Evolutionary conservation across 1,140 invertebrate species (phyloP).

Genomic region (Pygmarrhopalites habei): DNA sequence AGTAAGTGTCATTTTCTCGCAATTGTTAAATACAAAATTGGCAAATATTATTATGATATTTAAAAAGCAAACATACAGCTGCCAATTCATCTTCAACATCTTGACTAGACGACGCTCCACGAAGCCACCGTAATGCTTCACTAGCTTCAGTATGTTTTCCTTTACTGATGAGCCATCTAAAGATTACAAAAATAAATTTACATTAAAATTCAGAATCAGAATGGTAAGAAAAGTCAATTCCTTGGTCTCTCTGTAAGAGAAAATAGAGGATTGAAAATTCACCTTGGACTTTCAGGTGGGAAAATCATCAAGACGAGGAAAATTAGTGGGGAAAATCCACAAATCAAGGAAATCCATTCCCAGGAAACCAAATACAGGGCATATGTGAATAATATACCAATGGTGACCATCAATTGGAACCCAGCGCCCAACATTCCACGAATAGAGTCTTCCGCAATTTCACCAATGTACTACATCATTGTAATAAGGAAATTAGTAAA

Average conservation of each 20-base stretch:
- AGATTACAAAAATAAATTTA: too few relatives aligned
- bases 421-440: slow-evolving; percentile 56
- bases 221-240: too few relatives aligned
- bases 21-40: background rate
- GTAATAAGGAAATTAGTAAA: too few relatives aligned
- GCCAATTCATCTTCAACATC: slow-evolving; percentile 49
- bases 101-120: slow-evolving; percentile 50
- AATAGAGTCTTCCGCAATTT: slow-evolving; percentile 56
- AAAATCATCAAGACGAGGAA: slow-evolving; percentile 59
- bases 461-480: slow-evolving; percentile 58
- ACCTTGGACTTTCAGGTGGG: slow-evolving; percentile 78
- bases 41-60: slow-evolving; percentile 38
- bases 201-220: too few relatives aligned
- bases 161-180: slow-evolving; percentile 58
- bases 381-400: slow-evolving; percentile 58
- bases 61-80: slow-evolving; percentile 40
- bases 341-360: slow-evolving; percentile 57
- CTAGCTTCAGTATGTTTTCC: slow-evolving; percentile 50
- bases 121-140: slow-evolving; percentile 52
- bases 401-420: slow-evolving; percentile 58
- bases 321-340: slow-evolving; percentile 57
- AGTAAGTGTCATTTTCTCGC: background rate
- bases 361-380: slow-evolving; percentile 45
- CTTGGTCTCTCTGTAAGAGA: too few relatives aligned
- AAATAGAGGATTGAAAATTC: too few relatives aligned